Base-by-base conservation (phyloP, 2,888 invertebrate genomes). In the Caradrina kadenii region DNA sequence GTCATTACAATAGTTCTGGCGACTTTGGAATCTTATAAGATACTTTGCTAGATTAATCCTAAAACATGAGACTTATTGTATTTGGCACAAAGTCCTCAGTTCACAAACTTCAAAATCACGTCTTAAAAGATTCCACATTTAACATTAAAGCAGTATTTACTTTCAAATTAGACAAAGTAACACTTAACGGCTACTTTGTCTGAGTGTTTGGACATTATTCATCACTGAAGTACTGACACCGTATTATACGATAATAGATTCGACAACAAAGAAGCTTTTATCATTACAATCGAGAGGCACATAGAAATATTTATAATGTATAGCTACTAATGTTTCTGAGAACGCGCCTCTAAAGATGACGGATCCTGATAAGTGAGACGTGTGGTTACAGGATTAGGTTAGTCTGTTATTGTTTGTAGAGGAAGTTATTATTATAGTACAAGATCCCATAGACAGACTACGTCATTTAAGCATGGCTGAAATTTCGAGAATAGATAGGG, bases 261-360 rank as follows among this genome's bases (percentile, higher is more conserved):
- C 42, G 8, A 56, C 50, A 42, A 79, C 80, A 76, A 76, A 79
- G 76, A 59, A 59, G 59, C 50, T 76, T 54, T 59, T 66, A 74
- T 79, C 59, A 59, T 42, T 53, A 66, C 39, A 58, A 76, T 76
- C 64, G 42, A 45, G 21, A 58, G 22, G 39, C 48, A 60, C 74
- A 73, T 61, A 63, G 11, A 54, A 63, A 75, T 71, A 74, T 61
- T 52, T 58, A 62, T 60, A 35, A 73, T 60, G 22, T 48, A 45
- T 17, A 50, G 26, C 35, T 69, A 54, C 73, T 63, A 74, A 76
- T 48, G 70, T 59, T 74, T 60, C 70, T 63, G 7, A 26, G 76
- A 74, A 76, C 70, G 21, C 49, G 50, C n/a, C 31, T 63, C 15
- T 53, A 21, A 61, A 75, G 72, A 75, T 76, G 52, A 13, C 22